phyloP scores from a whole-genome alignment of 2,888 invertebrate genomes.

The Blastobasis adustella region DNA sequence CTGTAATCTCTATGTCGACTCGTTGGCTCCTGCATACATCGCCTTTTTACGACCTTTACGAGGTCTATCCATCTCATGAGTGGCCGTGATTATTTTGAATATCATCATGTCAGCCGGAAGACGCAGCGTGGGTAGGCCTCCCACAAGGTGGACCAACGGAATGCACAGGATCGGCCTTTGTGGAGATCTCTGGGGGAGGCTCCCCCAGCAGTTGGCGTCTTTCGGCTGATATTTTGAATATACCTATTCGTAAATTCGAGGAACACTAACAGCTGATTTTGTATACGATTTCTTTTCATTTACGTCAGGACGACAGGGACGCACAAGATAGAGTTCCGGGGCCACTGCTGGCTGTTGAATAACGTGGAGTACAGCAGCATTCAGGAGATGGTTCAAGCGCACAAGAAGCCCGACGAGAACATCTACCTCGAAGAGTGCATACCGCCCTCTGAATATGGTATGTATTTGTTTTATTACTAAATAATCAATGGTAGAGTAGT shows the following conservation, averaged over 20 bases:
- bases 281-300: conserved; percentile 9
- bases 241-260: conserved; percentile 1
- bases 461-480: conserved; percentile 10
- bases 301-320: conserved; percentile 78
- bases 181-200: too few species aligned
- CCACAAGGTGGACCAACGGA: too few species aligned
- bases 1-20: too few species aligned
- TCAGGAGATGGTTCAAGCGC: conserved; percentile 75
- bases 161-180: too few species aligned
- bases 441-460: conserved; percentile 92
- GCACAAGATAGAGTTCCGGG: conserved; percentile 76
- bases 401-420: conserved; percentile 75
- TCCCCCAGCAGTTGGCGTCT: too few species aligned
- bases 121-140: too few species aligned
- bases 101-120: too few species aligned
- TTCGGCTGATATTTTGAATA: background rate
- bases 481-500: too few species aligned
- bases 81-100: too few species aligned
- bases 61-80: too few species aligned
- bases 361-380: conserved; percentile 79
- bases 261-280: background rate
- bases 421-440: conserved; percentile 83
- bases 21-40: too few species aligned
- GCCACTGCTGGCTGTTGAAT: conserved; percentile 64
- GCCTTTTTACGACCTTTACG: too few species aligned